Evolutionary conservation across 23 tunicate genomes (phyloP).

Genomic region (Halocynthia roretzi): DNA sequence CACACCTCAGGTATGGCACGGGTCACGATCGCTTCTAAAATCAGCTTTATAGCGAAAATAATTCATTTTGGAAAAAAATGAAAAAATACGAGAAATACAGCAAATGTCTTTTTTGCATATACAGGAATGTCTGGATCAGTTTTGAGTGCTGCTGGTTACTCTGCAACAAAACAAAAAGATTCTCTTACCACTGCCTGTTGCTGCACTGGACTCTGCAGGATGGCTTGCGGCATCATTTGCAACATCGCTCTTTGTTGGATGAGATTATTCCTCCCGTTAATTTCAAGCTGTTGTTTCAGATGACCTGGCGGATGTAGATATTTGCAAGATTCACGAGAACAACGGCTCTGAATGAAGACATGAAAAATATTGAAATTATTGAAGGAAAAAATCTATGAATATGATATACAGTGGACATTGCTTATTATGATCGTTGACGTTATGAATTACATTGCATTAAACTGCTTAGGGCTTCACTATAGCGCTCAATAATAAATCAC

Average conservation of each 20-base stretch:
- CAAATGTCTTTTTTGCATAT: background rate
- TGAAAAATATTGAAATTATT: background rate
- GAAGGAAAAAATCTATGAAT: too few relatives aligned
- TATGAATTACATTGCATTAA: background rate
- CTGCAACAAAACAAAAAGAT: background rate
- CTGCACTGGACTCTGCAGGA: slow-evolving; percentile 41
- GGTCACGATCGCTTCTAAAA: too few relatives aligned
- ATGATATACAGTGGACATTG: too few relatives aligned
- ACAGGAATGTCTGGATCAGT: background rate
- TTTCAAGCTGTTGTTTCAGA: slow-evolving; percentile 92
- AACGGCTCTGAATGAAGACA: slow-evolving; percentile 54
- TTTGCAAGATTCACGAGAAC: slow-evolving; percentile 95
- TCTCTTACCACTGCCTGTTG: slow-evolving; percentile 22
- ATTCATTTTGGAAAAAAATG: too few relatives aligned
- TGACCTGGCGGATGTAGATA: slow-evolving; percentile 94
- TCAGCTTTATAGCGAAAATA: too few relatives aligned
- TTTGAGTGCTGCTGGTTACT: background rate
- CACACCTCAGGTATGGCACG: too few relatives aligned
- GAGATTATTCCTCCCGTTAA: slow-evolving; percentile 92
- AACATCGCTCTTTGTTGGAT: slow-evolving; percentile 90
- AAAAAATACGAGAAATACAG: too few relatives aligned
- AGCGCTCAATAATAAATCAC: too few relatives aligned
- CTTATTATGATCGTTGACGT: background rate
- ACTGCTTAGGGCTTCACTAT: too few relatives aligned
- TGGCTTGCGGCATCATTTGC: slow-evolving; percentile 66